Conservation (phyloP, 2,113 vertebrate genomes). For the Mohoua ochrocephala region DNA sequence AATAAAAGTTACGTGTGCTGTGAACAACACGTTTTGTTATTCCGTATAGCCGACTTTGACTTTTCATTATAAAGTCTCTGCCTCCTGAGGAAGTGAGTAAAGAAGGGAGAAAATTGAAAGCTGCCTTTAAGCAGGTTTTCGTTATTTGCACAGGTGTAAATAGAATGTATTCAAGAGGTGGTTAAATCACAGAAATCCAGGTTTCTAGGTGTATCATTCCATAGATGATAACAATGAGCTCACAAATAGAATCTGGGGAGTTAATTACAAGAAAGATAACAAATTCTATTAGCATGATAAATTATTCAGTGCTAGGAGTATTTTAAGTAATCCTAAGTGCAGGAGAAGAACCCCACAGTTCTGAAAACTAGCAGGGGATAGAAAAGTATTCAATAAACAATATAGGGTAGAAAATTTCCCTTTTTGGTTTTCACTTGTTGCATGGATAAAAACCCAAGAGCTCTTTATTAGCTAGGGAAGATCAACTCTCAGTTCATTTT, state of each 20-base stretch:
- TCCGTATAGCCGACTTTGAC: neutral
- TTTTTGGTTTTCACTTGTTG: neutral
- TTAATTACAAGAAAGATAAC: neutral
- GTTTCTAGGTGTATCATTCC: neutral
- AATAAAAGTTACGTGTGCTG: neutral
- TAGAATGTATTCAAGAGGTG: neutral
- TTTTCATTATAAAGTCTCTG: neutral
- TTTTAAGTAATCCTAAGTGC: neutral
- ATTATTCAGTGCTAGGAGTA: neutral
- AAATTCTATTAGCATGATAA: neutral
- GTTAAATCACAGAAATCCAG: neutral
- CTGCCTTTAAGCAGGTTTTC: neutral
- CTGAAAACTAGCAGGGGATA: neutral
- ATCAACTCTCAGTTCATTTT: neutral
- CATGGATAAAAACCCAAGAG: neutral
- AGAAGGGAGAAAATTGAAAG: neutral
- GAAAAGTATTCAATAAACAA: neutral
- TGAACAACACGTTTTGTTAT: neutral
- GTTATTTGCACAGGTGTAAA: neutral
- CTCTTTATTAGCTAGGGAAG: neutral
- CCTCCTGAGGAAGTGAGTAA: neutral
- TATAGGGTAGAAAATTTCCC: fast-evolving
- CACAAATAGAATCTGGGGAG: neutral
- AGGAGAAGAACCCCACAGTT: neutral
- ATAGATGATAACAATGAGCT: neutral